Evolutionary conservation across 2,113 vertebrate genomes (phyloP).

Genomic region (Atlantisia rogersi): DNA sequence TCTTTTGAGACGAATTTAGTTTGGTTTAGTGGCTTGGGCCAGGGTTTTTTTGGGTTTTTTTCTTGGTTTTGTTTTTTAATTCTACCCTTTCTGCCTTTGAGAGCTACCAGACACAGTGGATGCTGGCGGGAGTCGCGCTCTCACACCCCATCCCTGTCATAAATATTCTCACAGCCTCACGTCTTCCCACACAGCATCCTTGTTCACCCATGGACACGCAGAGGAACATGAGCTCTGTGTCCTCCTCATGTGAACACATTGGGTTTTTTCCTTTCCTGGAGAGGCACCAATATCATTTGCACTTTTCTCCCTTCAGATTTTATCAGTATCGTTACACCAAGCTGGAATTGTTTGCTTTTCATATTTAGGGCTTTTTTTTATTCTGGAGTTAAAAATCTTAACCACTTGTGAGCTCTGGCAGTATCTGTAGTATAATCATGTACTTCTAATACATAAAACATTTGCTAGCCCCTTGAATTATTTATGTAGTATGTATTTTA

Average conservation of each 20-base stretch:
- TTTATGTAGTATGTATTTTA: conserved; percentile 59
- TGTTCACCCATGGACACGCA: neutral
- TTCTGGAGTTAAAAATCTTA: neutral
- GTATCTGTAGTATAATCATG: conserved; percentile 61
- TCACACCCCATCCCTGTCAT: neutral
- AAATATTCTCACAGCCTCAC: neutral
- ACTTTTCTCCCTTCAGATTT: conserved; percentile 20
- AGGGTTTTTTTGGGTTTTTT: too few species aligned
- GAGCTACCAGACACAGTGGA: neutral
- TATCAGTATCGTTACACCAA: neutral
- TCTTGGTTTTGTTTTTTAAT: neutral
- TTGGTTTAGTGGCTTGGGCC: neutral
- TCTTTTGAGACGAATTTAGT: neutral
- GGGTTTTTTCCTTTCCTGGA: neutral
- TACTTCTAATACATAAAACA: conserved; percentile 65
- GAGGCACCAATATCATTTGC: neutral
- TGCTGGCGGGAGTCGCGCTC: neutral
- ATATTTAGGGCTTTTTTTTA: neutral
- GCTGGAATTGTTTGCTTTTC: conserved; percentile 36
- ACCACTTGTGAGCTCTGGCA: conserved; percentile 24
- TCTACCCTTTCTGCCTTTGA: neutral
- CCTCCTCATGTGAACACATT: neutral
- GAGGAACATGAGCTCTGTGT: neutral
- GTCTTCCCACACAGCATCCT: neutral
- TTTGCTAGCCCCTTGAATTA: conserved; percentile 55